These are phyloP conservation scores for Theropithecus gelada DNA, from an alignment of 2,113 vertebrate genomes.

Conservation along the genomic window DNA sequence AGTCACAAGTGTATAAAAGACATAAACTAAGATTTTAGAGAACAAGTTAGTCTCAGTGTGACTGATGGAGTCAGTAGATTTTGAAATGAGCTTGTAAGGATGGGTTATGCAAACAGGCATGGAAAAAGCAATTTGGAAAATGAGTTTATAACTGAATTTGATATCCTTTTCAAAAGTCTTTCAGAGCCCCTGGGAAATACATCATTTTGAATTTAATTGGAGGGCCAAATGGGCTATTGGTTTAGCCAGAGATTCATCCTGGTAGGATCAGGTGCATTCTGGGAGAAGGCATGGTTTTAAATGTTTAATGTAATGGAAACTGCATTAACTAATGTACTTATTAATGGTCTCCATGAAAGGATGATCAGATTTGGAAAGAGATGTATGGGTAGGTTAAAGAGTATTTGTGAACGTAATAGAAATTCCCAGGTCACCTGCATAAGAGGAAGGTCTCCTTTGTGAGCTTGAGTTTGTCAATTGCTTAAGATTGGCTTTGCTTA, in stretches of 20 bases:
- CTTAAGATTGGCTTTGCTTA: background rate
- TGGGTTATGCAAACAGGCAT: constrained; percentile 27
- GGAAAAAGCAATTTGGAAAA: constrained; percentile 62
- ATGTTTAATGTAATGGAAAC: constrained; percentile 52
- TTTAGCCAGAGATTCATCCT: background rate
- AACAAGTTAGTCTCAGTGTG: background rate
- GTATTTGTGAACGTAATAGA: background rate
- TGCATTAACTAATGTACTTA: constrained; percentile 37
- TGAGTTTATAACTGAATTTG: constrained; percentile 73
- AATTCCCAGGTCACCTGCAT: background rate
- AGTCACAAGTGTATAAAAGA: background rate
- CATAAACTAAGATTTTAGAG: background rate
- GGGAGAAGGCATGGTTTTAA: constrained; percentile 24
- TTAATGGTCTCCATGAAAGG: constrained; percentile 18
- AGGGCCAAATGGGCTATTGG: constrained; percentile 9
- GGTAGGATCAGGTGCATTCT: constrained; percentile 57
- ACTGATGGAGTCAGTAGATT: constrained; percentile 34
- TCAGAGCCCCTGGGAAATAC: constrained; percentile 55
- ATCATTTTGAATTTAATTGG: constrained; percentile 45
- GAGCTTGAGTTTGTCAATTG: background rate
- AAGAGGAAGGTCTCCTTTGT: background rate
- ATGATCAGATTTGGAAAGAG: constrained; percentile 35
- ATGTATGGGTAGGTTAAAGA: background rate
- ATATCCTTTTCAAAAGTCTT: constrained; percentile 63
- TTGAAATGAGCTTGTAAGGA: background rate